Base-by-base conservation (phyloP, 2,797 vertebrate species). In the Acanthiza pusilla region DNA sequence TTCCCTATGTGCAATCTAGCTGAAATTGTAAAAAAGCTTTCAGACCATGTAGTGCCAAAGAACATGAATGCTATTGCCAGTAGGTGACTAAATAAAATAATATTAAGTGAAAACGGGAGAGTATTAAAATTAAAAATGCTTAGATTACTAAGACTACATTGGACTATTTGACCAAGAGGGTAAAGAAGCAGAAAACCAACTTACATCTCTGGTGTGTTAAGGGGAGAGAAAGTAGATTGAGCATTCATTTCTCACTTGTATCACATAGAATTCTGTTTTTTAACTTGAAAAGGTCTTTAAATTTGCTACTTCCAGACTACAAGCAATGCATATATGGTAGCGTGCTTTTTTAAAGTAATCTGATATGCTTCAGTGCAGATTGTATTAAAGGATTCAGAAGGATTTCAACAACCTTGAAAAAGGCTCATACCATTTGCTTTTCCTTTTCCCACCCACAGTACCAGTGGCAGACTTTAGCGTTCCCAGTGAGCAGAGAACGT, bases 331-430 rank as follows among this genome's bases (percentile, higher is more conserved):
- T 65, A 36, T 53, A 54, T 45, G 65, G 68, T 82, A 62, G 9
- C 27, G 27, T 71, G 29, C n/a, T 43, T 93, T 68, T 53, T 81
- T 13, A 5, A 51, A 80, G 53, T 38, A 74, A 47, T 42, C 36
- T 81, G 47, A 62, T 83, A 36, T 7, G 73, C 74, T 92, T 91
- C 51, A 36, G 73, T 0, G 0, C 66, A 78, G 89, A 67, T 80
- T 89, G 67, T 29, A 6, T 40, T 42, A 70, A 84, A 70, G 87
- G 55, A 77, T 91, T 91, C 57, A 32, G 57, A 50, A 82, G 67
- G 53, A 84, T 95, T 96, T 85, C 88, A 94, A n/a, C 70, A 88
- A 79, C 76, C 76, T 90, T 82, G 70, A 67, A 91, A 94, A 85
- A 89, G 43, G 60, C 70, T 92, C 40, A 0, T 83, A 42, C 60